Percentiles rank a stretch among this genome's conserved stretches.
Conservation (phyloP, 2,888 invertebrate species). For the Lasius fuliginosus region DNA sequence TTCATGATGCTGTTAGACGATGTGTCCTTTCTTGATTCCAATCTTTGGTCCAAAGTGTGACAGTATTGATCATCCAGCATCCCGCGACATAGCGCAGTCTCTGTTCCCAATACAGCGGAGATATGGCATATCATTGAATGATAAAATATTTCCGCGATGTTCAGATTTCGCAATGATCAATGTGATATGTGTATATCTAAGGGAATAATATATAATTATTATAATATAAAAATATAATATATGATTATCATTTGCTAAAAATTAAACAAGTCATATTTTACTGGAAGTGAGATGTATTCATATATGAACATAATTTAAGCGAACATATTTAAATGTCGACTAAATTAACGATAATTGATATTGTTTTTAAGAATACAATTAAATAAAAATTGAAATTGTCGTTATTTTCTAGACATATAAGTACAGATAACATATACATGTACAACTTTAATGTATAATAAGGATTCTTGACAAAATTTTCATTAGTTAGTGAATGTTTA, state of each 20-base stretch:
- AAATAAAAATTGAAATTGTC: neutral
- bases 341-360: neutral
- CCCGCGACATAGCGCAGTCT: constrained; percentile 74
- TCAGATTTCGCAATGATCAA: neutral
- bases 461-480: constrained; percentile 17
- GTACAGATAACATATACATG: neutral
- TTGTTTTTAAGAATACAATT: constrained; percentile 12
- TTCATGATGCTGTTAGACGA: constrained; percentile 71
- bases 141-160: constrained; percentile 8
- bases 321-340: neutral
- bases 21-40: constrained; percentile 63
- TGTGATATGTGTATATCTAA: no score
- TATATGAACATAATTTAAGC: neutral
- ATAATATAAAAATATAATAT: neutral
- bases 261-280: no score
- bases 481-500: neutral
- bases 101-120: constrained; percentile 58
- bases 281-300: no score
- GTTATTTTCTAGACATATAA: constrained; percentile 3
- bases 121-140: constrained; percentile 29
- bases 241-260: neutral
- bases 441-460: constrained; percentile 15
- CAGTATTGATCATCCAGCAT: constrained; percentile 79
- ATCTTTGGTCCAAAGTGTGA: constrained; percentile 63
- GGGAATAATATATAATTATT: no score